A percentile compares a stretch with the other conserved stretches of the same genome.
These are phyloP conservation scores for Dryocosmus kuriphilus DNA, from an alignment of 2,888 invertebrate genomes.

Conservation along the genomic window DNA sequence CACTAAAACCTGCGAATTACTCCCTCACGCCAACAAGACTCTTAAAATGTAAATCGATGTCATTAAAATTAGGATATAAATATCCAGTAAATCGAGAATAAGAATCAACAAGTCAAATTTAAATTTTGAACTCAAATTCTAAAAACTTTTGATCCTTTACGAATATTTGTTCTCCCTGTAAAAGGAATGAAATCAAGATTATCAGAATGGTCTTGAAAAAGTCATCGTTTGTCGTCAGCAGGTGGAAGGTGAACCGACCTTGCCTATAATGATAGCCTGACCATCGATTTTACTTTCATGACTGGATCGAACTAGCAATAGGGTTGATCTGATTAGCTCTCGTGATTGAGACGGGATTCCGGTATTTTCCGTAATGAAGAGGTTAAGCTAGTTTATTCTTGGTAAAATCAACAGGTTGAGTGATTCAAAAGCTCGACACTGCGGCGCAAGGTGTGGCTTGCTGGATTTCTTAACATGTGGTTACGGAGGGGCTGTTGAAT, in stretches of 20 bases:
- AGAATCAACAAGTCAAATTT: too few relatives aligned
- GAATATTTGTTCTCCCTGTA: background rate
- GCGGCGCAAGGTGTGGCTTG: conserved; percentile 20
- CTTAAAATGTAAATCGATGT: too few relatives aligned
- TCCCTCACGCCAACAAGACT: too few relatives aligned
- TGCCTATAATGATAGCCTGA: conserved; percentile 28
- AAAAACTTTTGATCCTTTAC: too few relatives aligned
- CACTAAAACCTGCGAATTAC: too few relatives aligned
- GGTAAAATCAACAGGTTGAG: conserved; percentile 53
- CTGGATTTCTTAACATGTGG: conserved; percentile 15
- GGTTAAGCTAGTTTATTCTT: conserved; percentile 45
- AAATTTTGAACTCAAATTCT: too few relatives aligned
- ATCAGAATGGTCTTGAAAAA: background rate
- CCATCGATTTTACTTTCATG: conserved; percentile 21
- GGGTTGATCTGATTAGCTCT: conserved; percentile 20
- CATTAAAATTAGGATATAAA: too few relatives aligned
- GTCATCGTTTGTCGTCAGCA: background rate
- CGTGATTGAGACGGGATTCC: conserved; percentile 3
- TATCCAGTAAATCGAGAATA: too few relatives aligned
- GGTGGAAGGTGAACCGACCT: conserved; percentile 17
- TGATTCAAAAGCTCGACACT: conserved; percentile 46
- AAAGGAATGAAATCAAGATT: background rate
- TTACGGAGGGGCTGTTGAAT: conserved; percentile 42
- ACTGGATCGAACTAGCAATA: conserved; percentile 21
- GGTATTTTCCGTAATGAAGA: conserved; percentile 35